These are phyloP conservation scores for Andrena chrysosceles DNA, from an alignment of 2,888 invertebrate genomes.

Conservation along the genomic window DNA sequence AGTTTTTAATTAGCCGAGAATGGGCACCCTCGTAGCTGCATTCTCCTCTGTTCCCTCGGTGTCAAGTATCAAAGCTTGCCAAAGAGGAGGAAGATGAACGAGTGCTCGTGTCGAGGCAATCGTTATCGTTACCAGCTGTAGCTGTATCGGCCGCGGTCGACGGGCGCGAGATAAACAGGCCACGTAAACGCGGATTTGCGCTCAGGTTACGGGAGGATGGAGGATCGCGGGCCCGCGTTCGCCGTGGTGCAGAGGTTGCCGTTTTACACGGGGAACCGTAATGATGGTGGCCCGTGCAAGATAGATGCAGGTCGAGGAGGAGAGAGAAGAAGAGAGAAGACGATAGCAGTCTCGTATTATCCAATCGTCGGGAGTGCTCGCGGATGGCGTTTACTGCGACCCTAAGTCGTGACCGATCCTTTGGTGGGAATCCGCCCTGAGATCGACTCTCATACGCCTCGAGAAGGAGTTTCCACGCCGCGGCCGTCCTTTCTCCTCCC, in stretches of 20 bases:
- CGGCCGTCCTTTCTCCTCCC: constrained; percentile 9
- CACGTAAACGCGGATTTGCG: constrained; percentile 42
- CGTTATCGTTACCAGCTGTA: constrained; percentile 37
- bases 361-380: constrained; percentile 76
- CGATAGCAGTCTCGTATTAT: constrained; percentile 76
- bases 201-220: constrained; percentile 48
- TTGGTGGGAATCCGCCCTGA: constrained; percentile 84
- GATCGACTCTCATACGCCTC: constrained; percentile 84
- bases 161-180: constrained; percentile 32
- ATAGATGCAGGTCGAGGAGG: constrained; percentile 53
- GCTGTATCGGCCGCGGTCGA: constrained; percentile 31
- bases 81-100: constrained; percentile 37
- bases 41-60: background rate
- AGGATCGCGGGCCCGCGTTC: constrained; percentile 12
- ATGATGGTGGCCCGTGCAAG: constrained; percentile 46
- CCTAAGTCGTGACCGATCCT: constrained; percentile 82
- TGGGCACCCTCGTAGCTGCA: too few species aligned
- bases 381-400: constrained; percentile 75
- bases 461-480: constrained; percentile 66
- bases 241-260: constrained; percentile 32
- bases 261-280: constrained; percentile 64
- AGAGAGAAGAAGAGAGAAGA: constrained; percentile 5
- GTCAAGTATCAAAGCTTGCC: background rate
- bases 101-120: constrained; percentile 28
- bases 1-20: too few species aligned